These are phyloP conservation scores for Sminthurides aquaticus DNA, from an alignment of 2,888 invertebrate genomes.

Conservation along the genomic window DNA sequence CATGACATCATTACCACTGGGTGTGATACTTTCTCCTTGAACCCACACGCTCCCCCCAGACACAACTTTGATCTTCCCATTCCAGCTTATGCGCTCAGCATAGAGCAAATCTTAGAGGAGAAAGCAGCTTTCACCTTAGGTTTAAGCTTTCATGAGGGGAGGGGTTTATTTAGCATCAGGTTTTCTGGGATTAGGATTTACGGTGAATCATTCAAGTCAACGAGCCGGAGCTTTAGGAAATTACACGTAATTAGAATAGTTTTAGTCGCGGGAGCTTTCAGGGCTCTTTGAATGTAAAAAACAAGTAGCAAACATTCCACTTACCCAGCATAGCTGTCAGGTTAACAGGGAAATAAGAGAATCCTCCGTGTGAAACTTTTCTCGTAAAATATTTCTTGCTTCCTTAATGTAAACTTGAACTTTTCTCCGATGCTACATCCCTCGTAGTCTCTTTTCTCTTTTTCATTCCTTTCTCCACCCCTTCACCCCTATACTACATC, in stretches of 20 bases:
- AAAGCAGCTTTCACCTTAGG: too few species aligned
- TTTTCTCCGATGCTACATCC: background rate
- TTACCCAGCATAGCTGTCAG: background rate
- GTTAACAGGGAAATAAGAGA: background rate
- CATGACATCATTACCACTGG: too few species aligned
- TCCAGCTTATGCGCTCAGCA: too few species aligned
- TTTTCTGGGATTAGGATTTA: background rate
- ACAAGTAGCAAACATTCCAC: background rate
- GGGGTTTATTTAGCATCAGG: background rate
- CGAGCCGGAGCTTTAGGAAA: background rate
- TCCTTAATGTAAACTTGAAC: background rate
- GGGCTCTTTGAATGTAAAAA: background rate
- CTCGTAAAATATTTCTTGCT: slow-evolving; percentile 19
- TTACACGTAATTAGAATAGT: slow-evolving; percentile 4
- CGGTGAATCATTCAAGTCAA: background rate
- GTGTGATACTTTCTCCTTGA: too few species aligned
- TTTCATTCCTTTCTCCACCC: too few species aligned
- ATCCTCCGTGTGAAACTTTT: slow-evolving; percentile 3
- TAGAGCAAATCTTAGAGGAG: too few species aligned
- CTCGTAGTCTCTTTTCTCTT: slow-evolving; percentile 3
- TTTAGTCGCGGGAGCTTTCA: background rate
- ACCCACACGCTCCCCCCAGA: too few species aligned
- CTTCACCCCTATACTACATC: too few species aligned
- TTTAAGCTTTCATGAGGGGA: background rate
- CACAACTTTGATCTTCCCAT: too few species aligned